Evolutionary conservation across 2,888 invertebrate genomes (phyloP).

Genomic region (Tachina grossa): DNA sequence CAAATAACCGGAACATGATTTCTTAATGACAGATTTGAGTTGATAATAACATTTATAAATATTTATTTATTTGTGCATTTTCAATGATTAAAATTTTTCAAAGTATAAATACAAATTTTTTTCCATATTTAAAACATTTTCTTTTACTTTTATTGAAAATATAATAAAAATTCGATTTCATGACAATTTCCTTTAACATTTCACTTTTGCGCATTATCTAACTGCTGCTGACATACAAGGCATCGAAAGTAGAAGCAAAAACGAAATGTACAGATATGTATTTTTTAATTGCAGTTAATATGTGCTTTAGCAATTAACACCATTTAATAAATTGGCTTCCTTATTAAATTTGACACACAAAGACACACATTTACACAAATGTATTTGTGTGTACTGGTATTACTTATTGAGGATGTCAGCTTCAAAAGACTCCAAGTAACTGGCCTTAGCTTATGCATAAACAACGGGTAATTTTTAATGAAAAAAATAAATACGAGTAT

Average conservation of each 20-base stretch:
- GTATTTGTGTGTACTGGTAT: background rate
- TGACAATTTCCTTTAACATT: constrained; percentile 47
- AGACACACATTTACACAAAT: background rate
- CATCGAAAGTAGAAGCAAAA: constrained; percentile 6
- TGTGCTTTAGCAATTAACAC: constrained; percentile 51
- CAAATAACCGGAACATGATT: background rate
- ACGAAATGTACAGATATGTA: constrained; percentile 27
- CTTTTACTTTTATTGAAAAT: background rate
- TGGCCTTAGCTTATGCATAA: constrained; percentile 3
- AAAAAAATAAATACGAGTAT: too few relatives aligned
- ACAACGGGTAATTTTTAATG: background rate
- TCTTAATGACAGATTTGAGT: background rate
- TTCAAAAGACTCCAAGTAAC: background rate
- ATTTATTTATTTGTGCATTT: background rate
- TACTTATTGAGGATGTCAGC: constrained; percentile 33
- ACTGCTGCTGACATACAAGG: background rate
- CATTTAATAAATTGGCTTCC: constrained; percentile 47
- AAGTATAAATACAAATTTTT: background rate
- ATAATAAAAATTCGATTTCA: constrained; percentile 38
- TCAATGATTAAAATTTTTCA: background rate
- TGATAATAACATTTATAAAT: background rate
- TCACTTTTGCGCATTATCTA: constrained; percentile 47
- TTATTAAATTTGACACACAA: constrained; percentile 48
- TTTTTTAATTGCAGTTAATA: constrained; percentile 53
- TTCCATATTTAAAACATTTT: background rate